Percentiles rank a stretch among this genome's conserved stretches.
phyloP scores from a whole-genome alignment of 2,888 invertebrate genomes.

The Clivina fossor region DNA sequence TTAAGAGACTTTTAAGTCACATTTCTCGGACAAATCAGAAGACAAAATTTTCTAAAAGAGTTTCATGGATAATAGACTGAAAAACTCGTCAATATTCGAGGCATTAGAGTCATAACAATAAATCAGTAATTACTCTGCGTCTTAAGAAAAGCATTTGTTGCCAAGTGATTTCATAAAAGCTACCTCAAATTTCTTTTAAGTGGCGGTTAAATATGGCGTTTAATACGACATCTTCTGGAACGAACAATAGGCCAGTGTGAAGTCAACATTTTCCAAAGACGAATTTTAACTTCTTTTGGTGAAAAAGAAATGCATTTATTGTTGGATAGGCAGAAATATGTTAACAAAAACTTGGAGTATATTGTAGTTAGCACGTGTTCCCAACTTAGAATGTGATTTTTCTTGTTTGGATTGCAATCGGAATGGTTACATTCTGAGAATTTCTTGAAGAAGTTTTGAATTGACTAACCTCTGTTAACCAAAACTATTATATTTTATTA shows the following conservation, averaged over 20 bases:
- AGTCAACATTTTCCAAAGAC: conserved; percentile 28
- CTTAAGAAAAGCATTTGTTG: no score
- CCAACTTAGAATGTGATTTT: conserved; percentile 12
- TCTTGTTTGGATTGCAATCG: background rate
- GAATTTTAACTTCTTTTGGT: conserved; percentile 32
- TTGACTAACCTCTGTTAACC: conserved; percentile 23
- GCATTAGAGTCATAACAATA: conserved; percentile 28
- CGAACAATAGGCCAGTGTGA: conserved; percentile 18
- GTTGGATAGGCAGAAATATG: conserved; percentile 22
- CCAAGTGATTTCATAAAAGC: conserved; percentile 16
- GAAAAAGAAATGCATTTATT: conserved; percentile 31
- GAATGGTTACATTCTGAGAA: conserved; percentile 11
- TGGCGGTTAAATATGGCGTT: conserved; percentile 29
- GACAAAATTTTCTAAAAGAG: conserved; percentile 17
- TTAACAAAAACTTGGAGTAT: conserved; percentile 17
- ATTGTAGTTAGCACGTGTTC: conserved; percentile 29
- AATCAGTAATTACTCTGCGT: conserved; percentile 34
- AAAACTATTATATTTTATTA: conserved; percentile 41
- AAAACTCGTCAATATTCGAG: conserved; percentile 19
- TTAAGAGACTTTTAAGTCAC: no score
- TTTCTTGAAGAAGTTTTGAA: conserved; percentile 2
- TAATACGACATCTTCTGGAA: conserved; percentile 27
- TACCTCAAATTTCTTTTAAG: conserved; percentile 30
- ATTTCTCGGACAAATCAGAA: no score
- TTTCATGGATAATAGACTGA: conserved; percentile 26